phyloP scores from a whole-genome alignment of 2,113 vertebrate species.

The Chaenocephalus aceratus region DNA sequence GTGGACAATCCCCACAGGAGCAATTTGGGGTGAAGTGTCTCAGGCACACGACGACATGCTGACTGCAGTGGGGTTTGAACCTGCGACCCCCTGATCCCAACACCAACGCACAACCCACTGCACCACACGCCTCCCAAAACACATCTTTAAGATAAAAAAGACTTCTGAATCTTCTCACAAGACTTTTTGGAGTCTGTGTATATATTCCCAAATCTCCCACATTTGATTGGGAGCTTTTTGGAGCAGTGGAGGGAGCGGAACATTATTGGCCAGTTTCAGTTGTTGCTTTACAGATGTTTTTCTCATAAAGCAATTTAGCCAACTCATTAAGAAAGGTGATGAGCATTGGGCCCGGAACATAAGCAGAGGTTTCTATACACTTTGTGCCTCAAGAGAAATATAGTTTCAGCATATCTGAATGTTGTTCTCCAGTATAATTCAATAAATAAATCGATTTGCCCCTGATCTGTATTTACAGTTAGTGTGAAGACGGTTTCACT shows the following conservation, averaged over 20 bases:
- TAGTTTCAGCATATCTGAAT: neutral
- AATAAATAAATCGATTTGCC: neutral
- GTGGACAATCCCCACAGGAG: too few species aligned
- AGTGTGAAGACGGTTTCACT: neutral
- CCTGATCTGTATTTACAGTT: neutral
- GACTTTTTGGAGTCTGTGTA: neutral
- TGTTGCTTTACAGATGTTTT: neutral
- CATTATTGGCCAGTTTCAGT: neutral
- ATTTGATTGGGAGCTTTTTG: neutral
- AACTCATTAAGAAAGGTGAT: neutral
- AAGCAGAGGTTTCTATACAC: neutral
- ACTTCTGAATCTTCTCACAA: neutral
- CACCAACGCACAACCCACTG: too few species aligned
- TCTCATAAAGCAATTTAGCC: neutral
- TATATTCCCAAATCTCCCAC: neutral
- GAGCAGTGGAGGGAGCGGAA: neutral
- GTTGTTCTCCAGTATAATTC: neutral
- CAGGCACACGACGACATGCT: too few species aligned
- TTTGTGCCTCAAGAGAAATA: neutral
- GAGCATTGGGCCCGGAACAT: neutral
- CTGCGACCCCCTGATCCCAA: too few species aligned
- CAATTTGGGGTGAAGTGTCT: too few species aligned
- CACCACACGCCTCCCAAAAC: too few species aligned
- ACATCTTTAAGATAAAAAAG: neutral
- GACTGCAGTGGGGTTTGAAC: too few species aligned